Conservation (phyloP, 2,797 vertebrate genomes). For the Helarctos malayanus region DNA sequence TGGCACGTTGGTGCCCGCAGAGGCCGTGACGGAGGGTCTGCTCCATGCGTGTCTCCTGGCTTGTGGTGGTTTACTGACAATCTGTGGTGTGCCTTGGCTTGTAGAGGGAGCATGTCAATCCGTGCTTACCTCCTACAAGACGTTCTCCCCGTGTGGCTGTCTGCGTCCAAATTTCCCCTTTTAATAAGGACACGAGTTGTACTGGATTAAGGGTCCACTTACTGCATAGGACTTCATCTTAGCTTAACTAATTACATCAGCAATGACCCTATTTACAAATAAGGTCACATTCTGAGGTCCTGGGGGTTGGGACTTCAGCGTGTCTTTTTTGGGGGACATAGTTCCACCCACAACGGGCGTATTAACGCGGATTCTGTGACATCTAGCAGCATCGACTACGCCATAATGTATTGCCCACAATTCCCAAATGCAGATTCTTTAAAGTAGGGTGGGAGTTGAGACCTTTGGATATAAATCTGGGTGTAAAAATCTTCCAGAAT, state of each 20-base stretch:
- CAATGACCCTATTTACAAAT: not conserved
- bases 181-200: not conserved
- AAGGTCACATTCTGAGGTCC: not conserved
- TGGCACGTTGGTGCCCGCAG: not conserved
- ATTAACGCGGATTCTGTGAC: not conserved
- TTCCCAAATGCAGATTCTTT: not conserved
- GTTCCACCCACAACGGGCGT: not conserved
- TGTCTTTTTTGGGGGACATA: not conserved
- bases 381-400: not conserved
- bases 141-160: no score
- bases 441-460: not conserved
- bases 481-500: not conserved
- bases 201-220: not conserved
- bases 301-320: not conserved
- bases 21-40: not conserved
- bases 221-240: not conserved
- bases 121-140: not conserved
- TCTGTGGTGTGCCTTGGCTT: not conserved
- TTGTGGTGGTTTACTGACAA: not conserved
- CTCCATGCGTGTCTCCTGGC: not conserved
- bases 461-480: not conserved
- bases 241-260: not conserved
- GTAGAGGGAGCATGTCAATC: rapidly evolving
- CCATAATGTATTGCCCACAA: not conserved
- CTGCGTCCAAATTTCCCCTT: not conserved